A percentile compares a stretch with the other conserved stretches of the same genome.
Evolutionary conservation across 2,797 vertebrate species (phyloP).

Genomic region (Coracias cyanogaster): DNA sequence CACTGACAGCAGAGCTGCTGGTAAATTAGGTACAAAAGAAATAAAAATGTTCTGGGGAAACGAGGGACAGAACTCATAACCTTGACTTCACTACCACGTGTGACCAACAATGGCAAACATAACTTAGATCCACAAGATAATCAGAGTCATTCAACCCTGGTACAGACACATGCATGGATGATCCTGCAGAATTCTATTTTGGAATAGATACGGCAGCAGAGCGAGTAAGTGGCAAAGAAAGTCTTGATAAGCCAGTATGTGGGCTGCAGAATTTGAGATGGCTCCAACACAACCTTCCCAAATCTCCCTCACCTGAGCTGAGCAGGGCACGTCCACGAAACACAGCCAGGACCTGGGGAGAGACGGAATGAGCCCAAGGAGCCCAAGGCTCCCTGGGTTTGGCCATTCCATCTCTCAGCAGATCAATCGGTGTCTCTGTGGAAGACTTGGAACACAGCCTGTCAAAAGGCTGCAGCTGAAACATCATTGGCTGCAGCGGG

Average conservation of each 20-base stretch:
- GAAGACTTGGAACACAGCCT: not conserved
- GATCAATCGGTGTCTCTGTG: not conserved
- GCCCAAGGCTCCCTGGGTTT: not conserved
- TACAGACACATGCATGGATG: constrained; percentile 54
- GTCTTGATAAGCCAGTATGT: not conserved
- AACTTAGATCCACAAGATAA: constrained; percentile 76
- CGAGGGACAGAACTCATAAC: constrained; percentile 27
- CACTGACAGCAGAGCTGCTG: not conserved
- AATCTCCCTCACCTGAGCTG: not conserved
- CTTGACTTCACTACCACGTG: constrained; percentile 48
- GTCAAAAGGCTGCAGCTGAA: not conserved
- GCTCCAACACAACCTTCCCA: not conserved
- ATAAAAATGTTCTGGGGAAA: constrained; percentile 46
- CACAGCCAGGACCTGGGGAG: not conserved
- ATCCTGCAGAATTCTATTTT: constrained; percentile 24
- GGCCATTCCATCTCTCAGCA: not conserved
- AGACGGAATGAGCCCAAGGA: not conserved
- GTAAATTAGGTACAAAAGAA: constrained; percentile 13
- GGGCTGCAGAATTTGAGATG: not conserved
- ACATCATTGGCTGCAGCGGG: not conserved
- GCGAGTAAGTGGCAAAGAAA: not conserved
- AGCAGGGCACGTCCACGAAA: not conserved
- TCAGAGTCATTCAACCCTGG: constrained; percentile 28
- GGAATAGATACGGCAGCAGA: not conserved
- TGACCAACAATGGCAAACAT: constrained; percentile 50